Conservation (phyloP, 2,888 invertebrate species). For the Epiblema foenella region DNA sequence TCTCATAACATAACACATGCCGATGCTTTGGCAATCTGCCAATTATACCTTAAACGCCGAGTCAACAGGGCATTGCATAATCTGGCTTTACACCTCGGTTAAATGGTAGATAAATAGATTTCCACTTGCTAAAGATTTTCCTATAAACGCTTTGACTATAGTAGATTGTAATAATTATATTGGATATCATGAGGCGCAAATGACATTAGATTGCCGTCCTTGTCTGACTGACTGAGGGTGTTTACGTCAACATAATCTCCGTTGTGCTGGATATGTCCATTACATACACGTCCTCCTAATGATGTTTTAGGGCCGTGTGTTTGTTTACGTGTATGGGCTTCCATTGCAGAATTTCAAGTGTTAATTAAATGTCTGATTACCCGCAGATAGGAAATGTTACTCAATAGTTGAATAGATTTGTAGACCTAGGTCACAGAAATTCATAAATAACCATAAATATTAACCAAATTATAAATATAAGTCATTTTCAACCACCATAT, state of each 20-base stretch:
- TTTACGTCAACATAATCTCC: not conserved
- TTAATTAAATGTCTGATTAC: too few relatives aligned
- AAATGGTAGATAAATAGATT: slow-evolving; percentile 34
- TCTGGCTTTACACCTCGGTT: slow-evolving; percentile 30
- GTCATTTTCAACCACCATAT: too few relatives aligned
- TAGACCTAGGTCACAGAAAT: too few relatives aligned
- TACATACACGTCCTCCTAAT: too few relatives aligned
- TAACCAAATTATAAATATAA: too few relatives aligned
- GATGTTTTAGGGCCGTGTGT: too few relatives aligned
- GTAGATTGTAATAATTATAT: not conserved
- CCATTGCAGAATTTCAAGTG: too few relatives aligned
- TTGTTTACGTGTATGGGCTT: too few relatives aligned
- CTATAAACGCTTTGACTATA: not conserved
- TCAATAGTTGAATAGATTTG: too few relatives aligned
- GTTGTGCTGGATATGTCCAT: not conserved
- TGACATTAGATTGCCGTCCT: not conserved
- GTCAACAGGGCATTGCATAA: slow-evolving; percentile 34
- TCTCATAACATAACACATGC: slow-evolving; percentile 31
- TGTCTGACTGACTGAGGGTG: not conserved
- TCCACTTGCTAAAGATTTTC: slow-evolving; percentile 16
- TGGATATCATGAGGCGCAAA: not conserved
- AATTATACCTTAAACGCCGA: slow-evolving; percentile 39
- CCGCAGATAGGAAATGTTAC: too few relatives aligned
- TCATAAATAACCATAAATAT: too few relatives aligned
- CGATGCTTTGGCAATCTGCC: slow-evolving; percentile 33